A percentile compares a stretch with the other conserved stretches of the same genome.
Conservation (phyloP, 2,113 vertebrate genomes). For the Cephalopterus ornatus region DNA sequence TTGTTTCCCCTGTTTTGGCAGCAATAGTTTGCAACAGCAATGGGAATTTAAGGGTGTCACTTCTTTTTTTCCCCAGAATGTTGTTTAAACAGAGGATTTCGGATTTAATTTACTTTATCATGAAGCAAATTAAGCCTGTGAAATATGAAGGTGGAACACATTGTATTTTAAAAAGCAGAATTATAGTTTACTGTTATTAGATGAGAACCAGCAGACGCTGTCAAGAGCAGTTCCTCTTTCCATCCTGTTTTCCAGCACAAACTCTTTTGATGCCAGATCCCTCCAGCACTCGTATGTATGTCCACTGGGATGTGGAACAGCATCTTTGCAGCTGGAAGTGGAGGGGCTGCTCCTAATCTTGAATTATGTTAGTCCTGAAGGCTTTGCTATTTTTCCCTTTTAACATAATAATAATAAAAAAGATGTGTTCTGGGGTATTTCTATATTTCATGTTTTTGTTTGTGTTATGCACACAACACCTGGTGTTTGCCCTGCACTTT, state of each 20-base stretch:
- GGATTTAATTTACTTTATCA: background rate
- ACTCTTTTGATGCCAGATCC: background rate
- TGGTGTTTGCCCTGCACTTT: fast-evolving
- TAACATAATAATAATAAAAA: background rate
- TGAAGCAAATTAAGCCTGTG: background rate
- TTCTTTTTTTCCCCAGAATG: background rate
- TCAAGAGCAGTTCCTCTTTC: background rate
- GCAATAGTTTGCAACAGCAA: background rate
- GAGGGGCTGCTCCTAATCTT: background rate
- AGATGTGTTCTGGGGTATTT: background rate
- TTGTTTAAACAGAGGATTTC: background rate
- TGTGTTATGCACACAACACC: fast-evolving
- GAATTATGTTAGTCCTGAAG: background rate
- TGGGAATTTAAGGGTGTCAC: background rate
- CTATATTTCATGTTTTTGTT: background rate
- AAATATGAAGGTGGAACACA: background rate
- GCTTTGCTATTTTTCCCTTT: background rate
- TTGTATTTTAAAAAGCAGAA: background rate
- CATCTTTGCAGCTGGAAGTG: background rate
- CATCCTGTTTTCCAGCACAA: background rate
- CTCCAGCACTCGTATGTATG: background rate
- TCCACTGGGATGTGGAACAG: background rate
- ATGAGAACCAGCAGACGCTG: background rate
- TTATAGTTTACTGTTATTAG: background rate
- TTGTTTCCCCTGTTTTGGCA: background rate